phyloP scores from a whole-genome alignment of 2,113 vertebrate genomes.

The Hippoglossus stenolepis region DNA sequence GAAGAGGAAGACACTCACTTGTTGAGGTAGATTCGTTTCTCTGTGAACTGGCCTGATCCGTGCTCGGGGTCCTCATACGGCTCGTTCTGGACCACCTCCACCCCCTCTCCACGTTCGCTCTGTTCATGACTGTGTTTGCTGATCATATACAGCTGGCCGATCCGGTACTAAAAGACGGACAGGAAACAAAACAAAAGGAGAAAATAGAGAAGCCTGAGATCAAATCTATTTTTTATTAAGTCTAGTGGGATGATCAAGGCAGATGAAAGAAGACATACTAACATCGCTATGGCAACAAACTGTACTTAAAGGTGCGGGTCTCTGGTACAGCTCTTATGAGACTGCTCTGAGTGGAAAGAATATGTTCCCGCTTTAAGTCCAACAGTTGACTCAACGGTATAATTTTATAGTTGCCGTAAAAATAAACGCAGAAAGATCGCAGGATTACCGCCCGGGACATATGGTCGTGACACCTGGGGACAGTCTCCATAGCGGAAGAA shows the following conservation, averaged over 20 bases:
- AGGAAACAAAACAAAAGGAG: constrained; percentile 33
- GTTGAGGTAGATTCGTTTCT: constrained; percentile 96
- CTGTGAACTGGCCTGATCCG: constrained; percentile 92
- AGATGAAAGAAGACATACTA: not conserved
- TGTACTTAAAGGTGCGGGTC: not conserved
- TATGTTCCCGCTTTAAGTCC: constrained; percentile 7
- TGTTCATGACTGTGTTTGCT: constrained; percentile 97
- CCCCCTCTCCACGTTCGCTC: constrained; percentile 94
- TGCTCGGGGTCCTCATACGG: constrained; percentile 92
- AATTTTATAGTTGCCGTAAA: constrained; percentile 35
- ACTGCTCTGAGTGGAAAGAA: constrained; percentile 22
- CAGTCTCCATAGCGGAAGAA: constrained; percentile 22
- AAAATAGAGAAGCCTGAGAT: not conserved
- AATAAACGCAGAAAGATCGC: constrained; percentile 44
- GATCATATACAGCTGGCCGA: constrained; percentile 98
- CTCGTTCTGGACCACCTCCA: constrained; percentile 95
- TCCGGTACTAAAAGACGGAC: constrained; percentile 87
- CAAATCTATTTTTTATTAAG: not conserved
- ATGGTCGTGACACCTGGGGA: constrained; percentile 23
- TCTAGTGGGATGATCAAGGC: not conserved
- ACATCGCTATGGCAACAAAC: not conserved
- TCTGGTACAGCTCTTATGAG: not conserved
- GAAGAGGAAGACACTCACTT: constrained; percentile 82
- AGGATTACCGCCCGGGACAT: constrained; percentile 38
- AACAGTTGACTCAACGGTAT: constrained; percentile 16